Percentiles rank a stretch among this genome's conserved stretches.
Conservation (phyloP, 2,113 vertebrate genomes). For the Cygnus buccinator region DNA sequence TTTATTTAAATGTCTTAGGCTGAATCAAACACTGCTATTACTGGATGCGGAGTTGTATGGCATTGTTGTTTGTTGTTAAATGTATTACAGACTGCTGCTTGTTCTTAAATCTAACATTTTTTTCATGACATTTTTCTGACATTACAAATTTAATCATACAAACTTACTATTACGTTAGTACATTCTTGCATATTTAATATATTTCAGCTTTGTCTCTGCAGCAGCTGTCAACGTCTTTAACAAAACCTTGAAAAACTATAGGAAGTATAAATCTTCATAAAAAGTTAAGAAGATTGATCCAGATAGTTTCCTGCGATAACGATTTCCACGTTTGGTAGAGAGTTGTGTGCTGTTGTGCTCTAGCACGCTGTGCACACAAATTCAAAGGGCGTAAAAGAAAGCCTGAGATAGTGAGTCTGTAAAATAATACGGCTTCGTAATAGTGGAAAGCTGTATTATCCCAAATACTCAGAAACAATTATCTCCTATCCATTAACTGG, state of each 20-base stretch:
- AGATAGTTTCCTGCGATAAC: background rate
- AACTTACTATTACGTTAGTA: background rate
- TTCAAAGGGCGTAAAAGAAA: background rate
- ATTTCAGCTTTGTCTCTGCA: background rate
- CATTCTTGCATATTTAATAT: conserved; percentile 27
- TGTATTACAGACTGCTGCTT: background rate
- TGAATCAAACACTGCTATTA: background rate
- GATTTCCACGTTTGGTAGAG: background rate
- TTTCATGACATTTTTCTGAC: conserved; percentile 25
- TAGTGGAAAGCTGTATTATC: background rate
- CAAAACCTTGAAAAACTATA: background rate
- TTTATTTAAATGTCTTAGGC: conserved; percentile 1
- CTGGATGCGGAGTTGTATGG: background rate
- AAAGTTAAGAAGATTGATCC: background rate
- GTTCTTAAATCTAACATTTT: background rate
- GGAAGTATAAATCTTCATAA: background rate
- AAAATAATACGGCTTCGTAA: background rate
- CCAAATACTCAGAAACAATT: background rate
- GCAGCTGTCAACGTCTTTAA: background rate
- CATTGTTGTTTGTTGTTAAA: conserved; percentile 1
- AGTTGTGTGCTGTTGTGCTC: background rate
- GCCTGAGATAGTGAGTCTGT: background rate
- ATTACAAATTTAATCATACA: background rate
- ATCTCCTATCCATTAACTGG: background rate
- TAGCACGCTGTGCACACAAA: background rate